phyloP scores from a whole-genome alignment of 1,140 invertebrate genomes.

The Drosophila orosa region DNA sequence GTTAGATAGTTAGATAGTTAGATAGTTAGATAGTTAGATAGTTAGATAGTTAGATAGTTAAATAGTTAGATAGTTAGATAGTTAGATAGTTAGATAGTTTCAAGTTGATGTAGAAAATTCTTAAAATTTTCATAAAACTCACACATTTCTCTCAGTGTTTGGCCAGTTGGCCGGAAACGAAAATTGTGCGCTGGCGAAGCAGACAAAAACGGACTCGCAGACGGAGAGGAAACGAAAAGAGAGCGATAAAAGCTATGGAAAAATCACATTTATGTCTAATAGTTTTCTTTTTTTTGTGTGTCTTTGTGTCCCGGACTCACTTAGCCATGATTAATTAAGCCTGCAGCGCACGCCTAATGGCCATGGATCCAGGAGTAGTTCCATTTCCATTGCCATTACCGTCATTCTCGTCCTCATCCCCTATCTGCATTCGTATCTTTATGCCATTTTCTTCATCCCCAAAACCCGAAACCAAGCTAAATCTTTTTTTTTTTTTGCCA shows the following conservation, averaged over 20 bases:
- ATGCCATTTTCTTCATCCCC: background rate
- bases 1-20: background rate
- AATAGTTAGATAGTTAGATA: background rate
- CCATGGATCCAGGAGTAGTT: slow-evolving; percentile 19
- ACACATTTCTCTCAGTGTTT: slow-evolving; percentile 13
- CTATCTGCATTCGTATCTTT: slow-evolving; percentile 10
- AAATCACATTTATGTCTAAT: slow-evolving; percentile 77
- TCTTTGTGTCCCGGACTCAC: slow-evolving; percentile 44
- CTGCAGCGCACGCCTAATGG: slow-evolving; percentile 74
- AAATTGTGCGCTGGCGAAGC: slow-evolving; percentile 50
- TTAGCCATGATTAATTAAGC: slow-evolving; percentile 76
- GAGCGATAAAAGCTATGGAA: slow-evolving; percentile 36
- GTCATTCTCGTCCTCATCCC: background rate
- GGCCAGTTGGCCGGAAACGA: slow-evolving; percentile 56
- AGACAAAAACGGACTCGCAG: slow-evolving; percentile 19
- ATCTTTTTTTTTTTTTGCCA: background rate
- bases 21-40: background rate
- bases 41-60: background rate
- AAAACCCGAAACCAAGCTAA: background rate
- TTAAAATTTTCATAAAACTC: too few relatives aligned
- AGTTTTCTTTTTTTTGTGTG: slow-evolving; percentile 37
- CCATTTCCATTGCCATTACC: slow-evolving; percentile 33
- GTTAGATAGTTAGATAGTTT: background rate
- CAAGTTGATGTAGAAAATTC: background rate
- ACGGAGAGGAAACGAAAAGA: slow-evolving; percentile 24